Percentiles rank a stretch among this genome's conserved stretches.
phyloP scores from a whole-genome alignment of 2,888 invertebrate genomes.

The Melanophora roralis region DNA sequence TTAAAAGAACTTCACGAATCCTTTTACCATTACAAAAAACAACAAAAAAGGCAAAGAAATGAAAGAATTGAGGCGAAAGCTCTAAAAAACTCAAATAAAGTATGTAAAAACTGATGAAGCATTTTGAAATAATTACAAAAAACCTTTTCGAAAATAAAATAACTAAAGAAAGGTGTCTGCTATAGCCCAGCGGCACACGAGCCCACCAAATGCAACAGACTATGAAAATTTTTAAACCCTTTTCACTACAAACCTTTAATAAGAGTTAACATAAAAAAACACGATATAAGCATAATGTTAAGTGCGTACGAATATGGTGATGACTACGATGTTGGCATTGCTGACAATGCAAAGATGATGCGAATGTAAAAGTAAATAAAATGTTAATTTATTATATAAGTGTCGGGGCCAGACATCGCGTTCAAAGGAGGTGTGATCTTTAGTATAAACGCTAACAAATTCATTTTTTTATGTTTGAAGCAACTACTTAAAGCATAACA shows the following conservation, averaged over 20 bases:
- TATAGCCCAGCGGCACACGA: conserved; percentile 18
- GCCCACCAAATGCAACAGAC: not conserved
- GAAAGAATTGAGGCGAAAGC: not conserved
- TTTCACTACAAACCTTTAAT: conserved; percentile 4
- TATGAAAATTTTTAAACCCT: not conserved
- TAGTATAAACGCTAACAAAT: conserved; percentile 35
- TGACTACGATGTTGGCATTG: not conserved
- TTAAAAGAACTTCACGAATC: not conserved
- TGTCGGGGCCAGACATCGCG: conserved; percentile 57
- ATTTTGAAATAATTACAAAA: conserved; percentile 26
- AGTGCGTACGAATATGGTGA: not conserved
- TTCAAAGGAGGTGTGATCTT: conserved; percentile 59
- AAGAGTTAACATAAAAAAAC: not conserved
- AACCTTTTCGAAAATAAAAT: not conserved
- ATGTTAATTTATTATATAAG: conserved; percentile 62
- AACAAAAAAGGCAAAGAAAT: not conserved
- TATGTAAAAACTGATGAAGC: conserved; percentile 27
- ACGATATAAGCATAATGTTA: not conserved
- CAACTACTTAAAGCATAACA: not conserved
- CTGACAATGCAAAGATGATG: not conserved
- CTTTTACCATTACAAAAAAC: conserved; percentile 6
- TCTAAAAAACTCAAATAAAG: conserved; percentile 26
- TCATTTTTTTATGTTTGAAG: conserved; percentile 10
- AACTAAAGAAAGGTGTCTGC: not conserved
- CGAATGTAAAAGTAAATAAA: conserved; percentile 54